Conservation (phyloP, 2,888 invertebrate genomes). For the Masnerella sp. region DNA sequence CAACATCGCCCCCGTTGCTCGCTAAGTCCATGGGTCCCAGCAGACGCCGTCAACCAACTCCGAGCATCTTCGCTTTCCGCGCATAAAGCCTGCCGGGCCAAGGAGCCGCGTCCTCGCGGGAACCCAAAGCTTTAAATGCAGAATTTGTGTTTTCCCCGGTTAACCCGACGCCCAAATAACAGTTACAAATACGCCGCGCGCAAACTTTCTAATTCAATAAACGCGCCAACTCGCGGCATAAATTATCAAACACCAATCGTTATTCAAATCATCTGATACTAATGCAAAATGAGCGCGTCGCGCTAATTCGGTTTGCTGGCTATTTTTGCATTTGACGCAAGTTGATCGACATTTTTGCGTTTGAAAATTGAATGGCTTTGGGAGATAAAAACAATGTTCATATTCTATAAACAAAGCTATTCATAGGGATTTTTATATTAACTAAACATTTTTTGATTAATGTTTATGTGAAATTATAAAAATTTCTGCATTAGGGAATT, state of each 20-base stretch:
- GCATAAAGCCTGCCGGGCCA: no score
- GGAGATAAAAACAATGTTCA: no score
- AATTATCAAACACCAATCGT: slow-evolving; percentile 49
- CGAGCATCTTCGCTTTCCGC: slow-evolving; percentile 47
- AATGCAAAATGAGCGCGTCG: no score
- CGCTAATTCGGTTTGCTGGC: no score
- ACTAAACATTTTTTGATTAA: no score
- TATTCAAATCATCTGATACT: slow-evolving; percentile 53
- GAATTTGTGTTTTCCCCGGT: slow-evolving; percentile 53
- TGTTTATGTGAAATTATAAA: no score
- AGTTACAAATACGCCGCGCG: slow-evolving; percentile 46
- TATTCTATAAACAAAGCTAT: no score
- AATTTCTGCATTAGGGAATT: no score
- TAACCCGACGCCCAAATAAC: slow-evolving; percentile 50
- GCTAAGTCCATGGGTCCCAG: slow-evolving; percentile 55
- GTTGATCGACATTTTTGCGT: no score
- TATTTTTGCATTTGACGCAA: no score
- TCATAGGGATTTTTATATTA: no score
- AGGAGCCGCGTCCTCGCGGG: slow-evolving; percentile 40
- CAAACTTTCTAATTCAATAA: slow-evolving; percentile 56
- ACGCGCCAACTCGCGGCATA: slow-evolving; percentile 33
- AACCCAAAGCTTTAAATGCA: slow-evolving; percentile 51
- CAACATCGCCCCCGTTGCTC: slow-evolving; percentile 68
- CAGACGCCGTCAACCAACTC: slow-evolving; percentile 29
- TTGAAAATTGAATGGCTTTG: no score